Evolutionary conservation across 2,888 invertebrate genomes (phyloP).

Genomic region (Trachelus tabidus): DNA sequence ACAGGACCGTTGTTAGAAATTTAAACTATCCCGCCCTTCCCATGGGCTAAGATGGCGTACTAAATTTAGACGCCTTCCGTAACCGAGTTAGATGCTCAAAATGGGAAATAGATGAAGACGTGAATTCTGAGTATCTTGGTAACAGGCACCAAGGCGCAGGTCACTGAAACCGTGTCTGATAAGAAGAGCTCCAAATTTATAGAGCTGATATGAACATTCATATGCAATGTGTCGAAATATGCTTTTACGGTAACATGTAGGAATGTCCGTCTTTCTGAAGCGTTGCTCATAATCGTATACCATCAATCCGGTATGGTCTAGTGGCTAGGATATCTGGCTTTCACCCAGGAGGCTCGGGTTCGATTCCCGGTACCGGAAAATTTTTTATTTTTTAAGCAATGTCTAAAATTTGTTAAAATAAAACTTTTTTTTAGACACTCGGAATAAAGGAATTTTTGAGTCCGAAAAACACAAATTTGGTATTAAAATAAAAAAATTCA

Average conservation of each 20-base stretch:
- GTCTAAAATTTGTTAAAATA: background rate
- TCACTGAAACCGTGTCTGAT: background rate
- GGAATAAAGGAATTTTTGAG: too few species aligned
- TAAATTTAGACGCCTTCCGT: background rate
- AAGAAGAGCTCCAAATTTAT: background rate
- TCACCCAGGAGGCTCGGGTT: conserved; percentile 71
- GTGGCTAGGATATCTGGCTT: conserved; percentile 74
- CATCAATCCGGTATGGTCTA: conserved; percentile 71
- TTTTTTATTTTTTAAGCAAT: background rate
- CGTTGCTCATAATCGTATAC: background rate
- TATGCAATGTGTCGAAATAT: background rate
- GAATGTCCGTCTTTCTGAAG: background rate
- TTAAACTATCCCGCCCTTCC: background rate
- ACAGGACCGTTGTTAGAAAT: conserved; percentile 39
- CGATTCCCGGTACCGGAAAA: conserved; percentile 47
- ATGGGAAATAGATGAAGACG: background rate
- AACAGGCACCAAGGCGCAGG: background rate
- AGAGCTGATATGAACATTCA: background rate
- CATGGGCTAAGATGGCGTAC: background rate
- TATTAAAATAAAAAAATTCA: too few species aligned
- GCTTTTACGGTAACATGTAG: background rate
- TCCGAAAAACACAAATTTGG: too few species aligned
- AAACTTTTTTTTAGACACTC: too few species aligned
- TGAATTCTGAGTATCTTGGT: background rate
- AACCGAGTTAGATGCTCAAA: background rate